Evolutionary conservation across 2,113 vertebrate species (phyloP).

Genomic region (Sprattus sprattus): DNA sequence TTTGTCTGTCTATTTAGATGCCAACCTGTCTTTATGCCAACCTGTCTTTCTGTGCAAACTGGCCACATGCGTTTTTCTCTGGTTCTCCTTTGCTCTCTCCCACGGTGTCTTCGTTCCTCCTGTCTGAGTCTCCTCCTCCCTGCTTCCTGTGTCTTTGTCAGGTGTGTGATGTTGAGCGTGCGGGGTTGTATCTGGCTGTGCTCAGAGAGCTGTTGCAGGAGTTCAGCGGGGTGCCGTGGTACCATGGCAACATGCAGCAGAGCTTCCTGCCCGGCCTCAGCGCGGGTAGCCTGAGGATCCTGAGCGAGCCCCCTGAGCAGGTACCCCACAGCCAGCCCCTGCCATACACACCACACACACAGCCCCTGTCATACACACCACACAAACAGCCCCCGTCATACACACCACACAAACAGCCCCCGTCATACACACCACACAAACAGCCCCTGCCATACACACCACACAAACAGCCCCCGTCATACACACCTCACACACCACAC

Average conservation of each 20-base stretch:
- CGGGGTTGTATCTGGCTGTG: conserved; percentile 80
- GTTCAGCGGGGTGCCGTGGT: conserved; percentile 56
- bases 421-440: not conserved
- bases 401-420: not conserved
- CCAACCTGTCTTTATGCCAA: too few relatives aligned
- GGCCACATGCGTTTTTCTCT: not conserved
- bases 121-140: not conserved
- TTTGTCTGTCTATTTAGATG: not conserved
- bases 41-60: too few relatives aligned
- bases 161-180: conserved; percentile 73
- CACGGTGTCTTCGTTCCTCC: too few relatives aligned
- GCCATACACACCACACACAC: not conserved
- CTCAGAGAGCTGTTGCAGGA: conserved; percentile 72
- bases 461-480: not conserved
- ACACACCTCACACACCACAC: not conserved
- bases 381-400: not conserved
- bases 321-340: conserved; percentile 58
- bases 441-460: not conserved
- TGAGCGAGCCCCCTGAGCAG: conserved; percentile 71
- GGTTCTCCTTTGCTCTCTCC: not conserved
- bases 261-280: conserved; percentile 72
- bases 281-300: conserved; percentile 65
- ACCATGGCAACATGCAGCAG: conserved; percentile 56
- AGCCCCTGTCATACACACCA: too few relatives aligned
- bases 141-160: not conserved